phyloP scores from a whole-genome alignment of 2,797 vertebrate species.

The Gymnopithys bicolor region DNA sequence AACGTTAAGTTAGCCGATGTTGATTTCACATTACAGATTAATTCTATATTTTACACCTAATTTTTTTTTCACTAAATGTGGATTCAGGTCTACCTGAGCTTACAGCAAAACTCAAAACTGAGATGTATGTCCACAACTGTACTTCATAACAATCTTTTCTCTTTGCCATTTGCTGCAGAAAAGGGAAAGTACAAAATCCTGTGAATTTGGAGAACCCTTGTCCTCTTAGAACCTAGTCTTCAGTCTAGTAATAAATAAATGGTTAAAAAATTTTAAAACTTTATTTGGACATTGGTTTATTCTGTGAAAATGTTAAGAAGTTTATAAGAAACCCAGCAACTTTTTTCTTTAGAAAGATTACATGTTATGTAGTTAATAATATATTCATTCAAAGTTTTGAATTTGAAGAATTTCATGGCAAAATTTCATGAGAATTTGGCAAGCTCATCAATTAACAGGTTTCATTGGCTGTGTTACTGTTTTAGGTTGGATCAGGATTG shows the following conservation, averaged over 20 bases:
- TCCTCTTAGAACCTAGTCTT: not conserved
- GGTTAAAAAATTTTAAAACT: not conserved
- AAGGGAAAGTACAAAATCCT: not conserved
- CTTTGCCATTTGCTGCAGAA: not conserved
- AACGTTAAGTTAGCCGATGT: not conserved
- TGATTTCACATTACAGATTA: not conserved
- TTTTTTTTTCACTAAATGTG: not conserved
- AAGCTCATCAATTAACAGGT: not conserved
- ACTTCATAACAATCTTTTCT: not conserved
- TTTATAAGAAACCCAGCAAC: fast-evolving
- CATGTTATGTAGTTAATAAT: not conserved
- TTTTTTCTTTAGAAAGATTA: not conserved
- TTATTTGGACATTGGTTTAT: not conserved
- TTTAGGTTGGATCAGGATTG: not conserved
- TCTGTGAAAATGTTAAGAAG: not conserved
- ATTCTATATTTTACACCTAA: not conserved
- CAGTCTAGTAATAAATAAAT: not conserved
- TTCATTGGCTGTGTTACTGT: not conserved
- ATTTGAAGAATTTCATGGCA: not conserved
- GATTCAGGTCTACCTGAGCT: not conserved
- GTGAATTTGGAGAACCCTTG: not conserved
- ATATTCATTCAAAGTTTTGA: not conserved
- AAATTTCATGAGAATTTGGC: not conserved
- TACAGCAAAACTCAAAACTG: not conserved
- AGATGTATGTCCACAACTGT: not conserved